Base-by-base conservation (phyloP, 2,888 invertebrate genomes). In the Macrophya alboannulata region DNA sequence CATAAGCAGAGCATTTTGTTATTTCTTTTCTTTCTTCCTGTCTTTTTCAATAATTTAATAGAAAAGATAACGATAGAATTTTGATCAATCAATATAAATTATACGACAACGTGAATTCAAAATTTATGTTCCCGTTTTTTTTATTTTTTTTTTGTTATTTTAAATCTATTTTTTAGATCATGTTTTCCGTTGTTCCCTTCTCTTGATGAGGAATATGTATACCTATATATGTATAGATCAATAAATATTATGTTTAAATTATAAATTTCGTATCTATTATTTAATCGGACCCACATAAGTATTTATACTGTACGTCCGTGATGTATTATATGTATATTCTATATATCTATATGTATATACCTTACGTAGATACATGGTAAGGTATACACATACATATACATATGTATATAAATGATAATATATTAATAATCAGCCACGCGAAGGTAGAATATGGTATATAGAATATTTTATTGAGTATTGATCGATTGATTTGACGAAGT, bases 381-480 rank as follows among this genome's bases (percentile, higher is more conserved):
- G 31, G 31, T 31, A 31, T 31, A 31, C 3, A 31, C 31, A 31
- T 3, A 31, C 31, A 31, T 3, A 31, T 3, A 31, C 3, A 31
- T 3, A 31, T 31, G 3, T n/a, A n/a, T 17, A 55, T 43, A 43
- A 4, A 9, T 43, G 9, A 43, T 9, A 55, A 55, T 55, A 55
- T 40, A 40, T n/a, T 71, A 71, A 71, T 71, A 71, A 71, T 71
- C 71, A 40, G n/a, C 40, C 40, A 71, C 25, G 62, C 25, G 25
- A 62, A 25, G 62, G 25, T 62, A 62, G 21, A 62, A 55, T 55
- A 55, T n/a, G 62, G 62, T 62, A 62, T 62, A 62, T 62, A 25
- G 25, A 40, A 71, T 71, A 40, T 40, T 71, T 40, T 40, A 71
- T 40, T 71, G 71, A 71, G 71, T 71, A 71, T 68, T 68, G 31